phyloP scores from a whole-genome alignment of 1,140 invertebrate species.

The Calephelis nemesis region DNA sequence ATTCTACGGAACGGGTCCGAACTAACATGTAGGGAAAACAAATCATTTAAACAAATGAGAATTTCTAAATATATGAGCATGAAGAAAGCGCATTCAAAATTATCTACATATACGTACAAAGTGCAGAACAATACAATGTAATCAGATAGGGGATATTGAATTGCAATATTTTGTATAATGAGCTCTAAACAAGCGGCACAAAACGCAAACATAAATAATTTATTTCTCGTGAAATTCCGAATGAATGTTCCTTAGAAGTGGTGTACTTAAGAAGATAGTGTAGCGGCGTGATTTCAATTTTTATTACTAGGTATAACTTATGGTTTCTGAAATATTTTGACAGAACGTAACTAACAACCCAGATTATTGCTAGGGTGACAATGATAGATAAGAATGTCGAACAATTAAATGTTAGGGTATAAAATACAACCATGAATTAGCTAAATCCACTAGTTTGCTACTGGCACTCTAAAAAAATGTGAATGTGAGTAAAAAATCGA shows the following conservation, averaged over 20 bases:
- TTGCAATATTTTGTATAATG: slow-evolving; percentile 17
- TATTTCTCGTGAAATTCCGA: slow-evolving; percentile 13
- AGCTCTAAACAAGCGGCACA: slow-evolving; percentile 7
- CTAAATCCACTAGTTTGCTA: no score
- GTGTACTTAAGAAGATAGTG: not conserved
- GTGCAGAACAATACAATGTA: slow-evolving; percentile 7
- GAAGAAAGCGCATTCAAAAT: not conserved
- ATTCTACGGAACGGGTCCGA: no score
- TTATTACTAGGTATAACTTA: not conserved
- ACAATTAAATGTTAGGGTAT: no score
- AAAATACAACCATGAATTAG: no score
- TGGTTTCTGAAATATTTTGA: no score
- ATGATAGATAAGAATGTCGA: no score
- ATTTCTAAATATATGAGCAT: not conserved
- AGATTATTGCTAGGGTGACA: no score
- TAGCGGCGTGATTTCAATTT: not conserved
- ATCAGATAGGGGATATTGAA: slow-evolving; percentile 12
- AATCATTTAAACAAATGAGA: no score
- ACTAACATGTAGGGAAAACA: no score
- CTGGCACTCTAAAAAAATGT: no score
- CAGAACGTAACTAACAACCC: no score
- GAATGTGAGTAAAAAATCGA: no score
- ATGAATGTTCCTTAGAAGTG: not conserved
- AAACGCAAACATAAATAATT: slow-evolving; percentile 14
- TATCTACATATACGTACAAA: slow-evolving; percentile 5